Evolutionary conservation across 2,888 invertebrate species (phyloP).

Genomic region (Athetis lepigone): DNA sequence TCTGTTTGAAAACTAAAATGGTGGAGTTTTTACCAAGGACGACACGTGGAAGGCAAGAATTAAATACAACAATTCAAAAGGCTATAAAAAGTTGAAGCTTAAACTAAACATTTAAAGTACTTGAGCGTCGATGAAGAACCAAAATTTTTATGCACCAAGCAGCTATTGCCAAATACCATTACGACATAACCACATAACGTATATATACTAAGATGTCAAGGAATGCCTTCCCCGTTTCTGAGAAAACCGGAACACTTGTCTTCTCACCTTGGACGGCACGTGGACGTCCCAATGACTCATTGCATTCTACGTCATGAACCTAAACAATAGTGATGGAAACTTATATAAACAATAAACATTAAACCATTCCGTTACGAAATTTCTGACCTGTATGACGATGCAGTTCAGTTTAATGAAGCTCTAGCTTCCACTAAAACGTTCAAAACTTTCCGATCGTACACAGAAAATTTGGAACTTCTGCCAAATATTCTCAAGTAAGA

Average conservation of each 20-base stretch:
- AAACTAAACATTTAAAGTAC: not conserved
- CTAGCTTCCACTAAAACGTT: too few species aligned
- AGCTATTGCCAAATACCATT: constrained; percentile 55
- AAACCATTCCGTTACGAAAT: too few species aligned
- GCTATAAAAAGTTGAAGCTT: not conserved
- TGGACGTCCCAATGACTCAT: constrained; percentile 45
- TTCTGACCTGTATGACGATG: too few species aligned
- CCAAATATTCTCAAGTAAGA: too few species aligned
- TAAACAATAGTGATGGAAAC: too few species aligned
- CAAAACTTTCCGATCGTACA: too few species aligned
- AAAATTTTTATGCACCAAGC: not conserved
- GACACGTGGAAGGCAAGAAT: constrained; percentile 64
- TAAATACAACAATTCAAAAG: not conserved
- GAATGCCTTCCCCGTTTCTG: constrained; percentile 69
- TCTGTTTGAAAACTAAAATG: constrained; percentile 70
- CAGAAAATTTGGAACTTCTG: too few species aligned
- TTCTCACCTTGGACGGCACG: constrained; percentile 69
- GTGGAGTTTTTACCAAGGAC: constrained; percentile 69
- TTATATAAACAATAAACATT: too few species aligned
- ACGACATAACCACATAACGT: constrained; percentile 11
- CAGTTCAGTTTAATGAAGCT: too few species aligned
- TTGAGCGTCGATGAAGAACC: not conserved
- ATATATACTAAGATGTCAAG: constrained; percentile 66
- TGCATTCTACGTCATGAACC: too few species aligned
- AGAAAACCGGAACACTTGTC: constrained; percentile 79